Evolutionary conservation across 2,113 vertebrate genomes (phyloP).

Genomic region (Sinocyclocheilus anophthalmus): DNA sequence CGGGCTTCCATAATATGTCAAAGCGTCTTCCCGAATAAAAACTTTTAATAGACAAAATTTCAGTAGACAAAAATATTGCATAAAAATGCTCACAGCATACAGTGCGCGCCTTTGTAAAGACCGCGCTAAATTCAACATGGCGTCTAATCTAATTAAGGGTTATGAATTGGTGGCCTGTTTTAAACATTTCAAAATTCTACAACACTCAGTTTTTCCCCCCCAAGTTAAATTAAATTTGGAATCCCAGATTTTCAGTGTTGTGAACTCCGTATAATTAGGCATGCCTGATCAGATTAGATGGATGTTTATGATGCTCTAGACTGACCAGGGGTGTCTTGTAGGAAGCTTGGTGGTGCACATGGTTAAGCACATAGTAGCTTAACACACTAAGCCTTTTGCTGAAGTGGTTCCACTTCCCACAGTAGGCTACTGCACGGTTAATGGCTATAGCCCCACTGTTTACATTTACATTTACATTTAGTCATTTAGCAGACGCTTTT

Average conservation of each 20-base stretch:
- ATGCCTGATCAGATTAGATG: background rate
- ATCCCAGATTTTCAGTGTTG: background rate
- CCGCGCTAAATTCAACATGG: no score
- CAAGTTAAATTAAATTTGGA: background rate
- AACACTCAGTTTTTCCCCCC: background rate
- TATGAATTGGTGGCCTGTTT: background rate
- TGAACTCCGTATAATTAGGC: background rate
- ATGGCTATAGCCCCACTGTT: background rate
- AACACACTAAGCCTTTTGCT: background rate
- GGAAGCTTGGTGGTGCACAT: background rate
- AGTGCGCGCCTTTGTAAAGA: background rate
- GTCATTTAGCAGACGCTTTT: no score
- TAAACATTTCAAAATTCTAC: background rate
- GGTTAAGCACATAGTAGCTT: conserved; percentile 9
- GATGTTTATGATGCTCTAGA: background rate
- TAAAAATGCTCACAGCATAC: no score
- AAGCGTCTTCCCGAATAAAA: no score
- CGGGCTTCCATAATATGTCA: no score
- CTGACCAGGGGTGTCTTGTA: background rate
- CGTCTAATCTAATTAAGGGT: no score
- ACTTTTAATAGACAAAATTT: no score
- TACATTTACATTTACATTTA: no score
- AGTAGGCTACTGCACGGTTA: background rate
- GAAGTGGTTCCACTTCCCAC: background rate
- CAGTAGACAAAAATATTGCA: no score